Percentiles rank a stretch among this genome's conserved stretches.
Conservation (phyloP, 2,113 vertebrate genomes). For the Rutilus rutilus region DNA sequence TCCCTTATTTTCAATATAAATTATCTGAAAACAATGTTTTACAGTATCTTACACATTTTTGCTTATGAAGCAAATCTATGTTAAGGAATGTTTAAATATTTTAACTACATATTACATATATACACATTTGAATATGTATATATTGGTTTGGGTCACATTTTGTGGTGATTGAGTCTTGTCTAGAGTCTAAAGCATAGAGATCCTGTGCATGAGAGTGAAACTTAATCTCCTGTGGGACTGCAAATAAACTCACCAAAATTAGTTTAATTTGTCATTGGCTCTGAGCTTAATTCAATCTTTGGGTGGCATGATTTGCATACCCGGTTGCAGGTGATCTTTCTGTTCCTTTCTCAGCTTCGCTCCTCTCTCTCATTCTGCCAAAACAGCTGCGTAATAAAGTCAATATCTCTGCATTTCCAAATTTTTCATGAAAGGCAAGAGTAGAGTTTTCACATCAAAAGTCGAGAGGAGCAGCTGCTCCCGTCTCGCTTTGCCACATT, state of each 20-base stretch:
- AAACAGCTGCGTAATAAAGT: slow-evolving; percentile 39
- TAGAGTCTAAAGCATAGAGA: neutral
- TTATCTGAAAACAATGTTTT: neutral
- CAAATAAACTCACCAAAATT: slow-evolving; percentile 2
- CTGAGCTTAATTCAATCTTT: slow-evolving; percentile 19
- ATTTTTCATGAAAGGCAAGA: neutral
- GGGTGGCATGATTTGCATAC: slow-evolving; percentile 30
- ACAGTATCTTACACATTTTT: neutral
- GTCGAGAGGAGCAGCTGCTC: slow-evolving; percentile 40
- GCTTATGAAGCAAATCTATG: neutral
- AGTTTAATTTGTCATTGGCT: slow-evolving; percentile 22
- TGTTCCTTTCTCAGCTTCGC: neutral
- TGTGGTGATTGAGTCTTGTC: neutral
- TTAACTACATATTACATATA: too few relatives aligned
- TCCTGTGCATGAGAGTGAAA: neutral
- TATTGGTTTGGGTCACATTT: neutral
- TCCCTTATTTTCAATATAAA: neutral
- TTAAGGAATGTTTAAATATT: neutral
- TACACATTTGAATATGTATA: too few relatives aligned
- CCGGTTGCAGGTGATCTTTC: neutral
- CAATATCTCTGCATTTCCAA: neutral
- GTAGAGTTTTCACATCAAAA: slow-evolving; percentile 13
- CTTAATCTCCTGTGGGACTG: neutral
- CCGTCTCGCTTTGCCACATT: neutral
- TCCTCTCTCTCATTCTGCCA: neutral